phyloP scores from a whole-genome alignment of 2,113 vertebrate species.

The Hiodon tergisus region DNA sequence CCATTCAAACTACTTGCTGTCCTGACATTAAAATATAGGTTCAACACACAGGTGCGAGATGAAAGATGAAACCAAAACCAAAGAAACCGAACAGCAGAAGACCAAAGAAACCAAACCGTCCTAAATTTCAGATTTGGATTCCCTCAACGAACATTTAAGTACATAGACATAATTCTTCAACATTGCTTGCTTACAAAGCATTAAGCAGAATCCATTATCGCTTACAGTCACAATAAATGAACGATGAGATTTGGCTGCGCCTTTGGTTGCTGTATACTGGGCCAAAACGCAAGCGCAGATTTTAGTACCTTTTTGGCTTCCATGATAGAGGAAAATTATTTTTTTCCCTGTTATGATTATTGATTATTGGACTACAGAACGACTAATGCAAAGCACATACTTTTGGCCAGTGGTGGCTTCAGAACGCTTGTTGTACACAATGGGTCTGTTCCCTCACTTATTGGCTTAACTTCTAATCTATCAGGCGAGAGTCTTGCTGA shows the following conservation, averaged over 20 bases:
- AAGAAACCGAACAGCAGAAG: background rate
- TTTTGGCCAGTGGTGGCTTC: background rate
- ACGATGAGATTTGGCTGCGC: slow-evolving; percentile 25
- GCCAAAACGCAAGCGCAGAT: slow-evolving; percentile 27
- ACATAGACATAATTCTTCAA: background rate
- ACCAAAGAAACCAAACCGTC: background rate
- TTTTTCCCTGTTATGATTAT: no score
- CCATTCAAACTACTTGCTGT: background rate
- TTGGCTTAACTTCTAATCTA: no score
- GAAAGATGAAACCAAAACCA: no score
- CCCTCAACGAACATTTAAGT: background rate
- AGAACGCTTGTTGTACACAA: no score
- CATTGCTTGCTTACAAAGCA: slow-evolving; percentile 16
- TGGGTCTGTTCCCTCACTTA: no score
- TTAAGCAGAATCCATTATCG: slow-evolving; percentile 39
- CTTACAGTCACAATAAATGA: slow-evolving; percentile 44
- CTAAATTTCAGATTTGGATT: slow-evolving; percentile 3
- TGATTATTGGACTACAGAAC: no score
- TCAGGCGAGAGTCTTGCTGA: no score
- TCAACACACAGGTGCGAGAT: background rate
- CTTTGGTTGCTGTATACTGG: background rate
- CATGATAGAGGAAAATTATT: background rate
- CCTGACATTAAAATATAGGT: slow-evolving; percentile 3
- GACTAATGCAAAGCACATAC: background rate
- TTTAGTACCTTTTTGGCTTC: slow-evolving; percentile 7